These are phyloP conservation scores for Todiramphus saurophagus DNA, from an alignment of 2,113 vertebrate genomes.

Conservation along the genomic window DNA sequence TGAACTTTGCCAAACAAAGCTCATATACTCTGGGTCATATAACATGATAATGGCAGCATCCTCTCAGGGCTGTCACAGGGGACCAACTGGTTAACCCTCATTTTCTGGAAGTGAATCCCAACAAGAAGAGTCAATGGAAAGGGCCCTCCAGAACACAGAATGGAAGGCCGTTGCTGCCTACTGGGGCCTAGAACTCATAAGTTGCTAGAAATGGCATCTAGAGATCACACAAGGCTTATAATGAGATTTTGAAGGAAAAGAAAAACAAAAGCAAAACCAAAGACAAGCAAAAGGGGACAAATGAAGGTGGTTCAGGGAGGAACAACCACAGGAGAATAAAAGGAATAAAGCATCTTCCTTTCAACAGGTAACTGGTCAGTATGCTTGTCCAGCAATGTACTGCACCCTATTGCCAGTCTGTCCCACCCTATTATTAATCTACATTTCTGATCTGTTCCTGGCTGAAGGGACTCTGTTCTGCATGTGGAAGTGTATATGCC, in stretches of 20 bases:
- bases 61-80: not conserved
- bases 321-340: not conserved
- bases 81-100: not conserved
- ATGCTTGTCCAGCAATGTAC: not conserved
- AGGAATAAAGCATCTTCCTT: not conserved
- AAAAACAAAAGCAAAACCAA: not conserved
- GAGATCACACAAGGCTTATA: not conserved
- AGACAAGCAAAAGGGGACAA: not conserved
- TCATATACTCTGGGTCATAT: not conserved
- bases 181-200: not conserved
- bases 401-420: not conserved
- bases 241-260: not conserved
- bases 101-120: not conserved
- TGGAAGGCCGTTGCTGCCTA: not conserved
- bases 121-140: not conserved
- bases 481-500: not conserved
- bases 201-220: not conserved
- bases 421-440: not conserved
- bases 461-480: not conserved
- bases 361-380: not conserved
- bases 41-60: not conserved
- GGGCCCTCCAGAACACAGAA: not conserved
- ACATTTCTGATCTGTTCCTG: not conserved
- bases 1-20: not conserved
- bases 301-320: not conserved